A percentile compares a stretch with the other conserved stretches of the same genome.
Evolutionary conservation across 2,113 vertebrate genomes (phyloP).

Genomic region (Dicentrarchus labrax): DNA sequence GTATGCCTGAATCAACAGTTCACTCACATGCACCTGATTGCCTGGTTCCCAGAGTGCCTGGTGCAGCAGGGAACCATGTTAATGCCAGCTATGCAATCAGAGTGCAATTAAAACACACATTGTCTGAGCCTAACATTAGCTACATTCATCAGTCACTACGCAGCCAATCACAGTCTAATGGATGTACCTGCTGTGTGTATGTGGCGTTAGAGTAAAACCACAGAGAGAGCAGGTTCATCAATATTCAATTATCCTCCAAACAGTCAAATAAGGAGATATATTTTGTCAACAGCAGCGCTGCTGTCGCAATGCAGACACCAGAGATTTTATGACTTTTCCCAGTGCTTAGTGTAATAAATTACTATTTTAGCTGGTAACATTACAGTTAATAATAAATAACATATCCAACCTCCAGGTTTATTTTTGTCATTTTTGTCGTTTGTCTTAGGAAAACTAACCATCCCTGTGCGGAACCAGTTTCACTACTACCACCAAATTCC

Average conservation of each 20-base stretch:
- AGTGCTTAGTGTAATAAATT: background rate
- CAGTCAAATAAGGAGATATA: conserved; percentile 17
- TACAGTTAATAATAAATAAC: background rate
- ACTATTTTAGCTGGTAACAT: background rate
- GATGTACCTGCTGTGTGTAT: conserved; percentile 60
- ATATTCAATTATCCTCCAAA: conserved; percentile 67
- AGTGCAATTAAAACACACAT: conserved; percentile 67
- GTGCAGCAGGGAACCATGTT: conserved; percentile 31
- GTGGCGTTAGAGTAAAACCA: conserved; percentile 35
- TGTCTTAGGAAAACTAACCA: background rate
- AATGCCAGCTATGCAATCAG: conserved; percentile 62
- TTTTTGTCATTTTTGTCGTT: background rate
- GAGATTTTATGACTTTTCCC: conserved; percentile 11
- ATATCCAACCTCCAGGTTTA: background rate
- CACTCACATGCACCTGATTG: conserved; percentile 40
- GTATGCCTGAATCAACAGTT: conserved; percentile 30
- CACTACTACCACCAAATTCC: background rate
- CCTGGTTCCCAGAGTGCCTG: conserved; percentile 36
- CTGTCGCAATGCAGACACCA: background rate
- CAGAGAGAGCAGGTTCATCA: conserved; percentile 54
- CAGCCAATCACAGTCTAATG: conserved; percentile 55
- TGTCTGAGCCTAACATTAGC: conserved; percentile 45
- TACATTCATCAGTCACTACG: conserved; percentile 50
- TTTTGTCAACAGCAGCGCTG: conserved; percentile 27
- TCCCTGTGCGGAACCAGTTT: background rate